Evolutionary conservation across 2,888 invertebrate genomes (phyloP).

Genomic region (Schrankia costaestrigalis): DNA sequence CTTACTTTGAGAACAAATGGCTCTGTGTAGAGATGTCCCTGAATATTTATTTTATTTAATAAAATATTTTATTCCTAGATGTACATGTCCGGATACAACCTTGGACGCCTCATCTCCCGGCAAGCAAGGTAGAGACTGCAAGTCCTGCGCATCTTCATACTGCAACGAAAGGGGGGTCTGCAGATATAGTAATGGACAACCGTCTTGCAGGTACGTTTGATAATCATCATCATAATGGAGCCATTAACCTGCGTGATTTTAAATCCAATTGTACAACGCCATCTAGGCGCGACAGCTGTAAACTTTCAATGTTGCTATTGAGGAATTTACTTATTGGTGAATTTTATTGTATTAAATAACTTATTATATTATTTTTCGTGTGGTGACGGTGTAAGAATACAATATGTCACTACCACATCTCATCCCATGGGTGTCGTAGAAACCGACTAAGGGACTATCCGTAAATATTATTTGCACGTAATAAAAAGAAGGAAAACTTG

Average conservation of each 20-base stretch:
- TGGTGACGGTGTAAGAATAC: background rate
- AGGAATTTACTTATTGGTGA: no score
- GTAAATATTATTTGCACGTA: no score
- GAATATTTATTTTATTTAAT: background rate
- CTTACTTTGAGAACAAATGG: background rate
- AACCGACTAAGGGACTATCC: no score
- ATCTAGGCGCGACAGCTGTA: background rate
- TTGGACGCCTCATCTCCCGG: conserved; percentile 87
- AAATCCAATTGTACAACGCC: background rate
- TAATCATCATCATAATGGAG: background rate
- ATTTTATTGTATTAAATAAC: no score
- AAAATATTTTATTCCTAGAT: conserved; percentile 35
- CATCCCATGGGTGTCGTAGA: no score
- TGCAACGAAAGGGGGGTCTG: conserved; percentile 94
- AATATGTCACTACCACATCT: background rate
- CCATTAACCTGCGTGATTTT: background rate
- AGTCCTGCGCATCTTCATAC: conserved; percentile 87
- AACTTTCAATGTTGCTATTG: no score
- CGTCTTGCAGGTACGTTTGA: conserved; percentile 84
- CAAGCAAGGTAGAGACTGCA: conserved; percentile 87
- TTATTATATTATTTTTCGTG: no score
- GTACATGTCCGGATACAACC: conserved; percentile 85
- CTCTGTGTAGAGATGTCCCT: background rate
- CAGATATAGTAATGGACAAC: conserved; percentile 86
- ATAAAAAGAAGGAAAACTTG: no score